Conservation (phyloP, 35 echinoderm and acorn worm species). For the Ptychodera flava region DNA sequence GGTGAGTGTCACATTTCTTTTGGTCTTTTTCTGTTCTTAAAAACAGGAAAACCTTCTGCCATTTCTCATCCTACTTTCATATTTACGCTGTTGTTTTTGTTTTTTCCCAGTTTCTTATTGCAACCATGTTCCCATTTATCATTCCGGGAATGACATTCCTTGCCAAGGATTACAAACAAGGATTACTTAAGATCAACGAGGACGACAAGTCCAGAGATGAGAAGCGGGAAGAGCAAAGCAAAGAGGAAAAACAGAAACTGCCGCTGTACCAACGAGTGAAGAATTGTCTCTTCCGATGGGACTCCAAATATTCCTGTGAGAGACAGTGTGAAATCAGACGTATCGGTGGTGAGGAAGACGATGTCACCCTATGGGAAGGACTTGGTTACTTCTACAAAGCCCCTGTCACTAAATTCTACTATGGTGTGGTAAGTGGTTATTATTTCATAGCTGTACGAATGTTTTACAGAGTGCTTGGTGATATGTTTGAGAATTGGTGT, state of each 20-base stretch:
- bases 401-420: neutral
- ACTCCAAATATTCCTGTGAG: neutral
- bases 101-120: neutral
- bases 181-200: neutral
- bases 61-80: too few species aligned
- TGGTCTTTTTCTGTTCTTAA: too few species aligned
- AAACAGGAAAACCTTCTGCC: too few species aligned
- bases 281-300: neutral
- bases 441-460: too few species aligned
- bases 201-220: neutral
- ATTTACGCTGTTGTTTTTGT: too few species aligned
- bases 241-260: neutral
- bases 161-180: neutral
- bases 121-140: neutral
- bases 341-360: neutral
- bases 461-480: too few species aligned
- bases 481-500: too few species aligned
- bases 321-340: neutral
- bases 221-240: neutral
- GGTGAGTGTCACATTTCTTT: too few species aligned
- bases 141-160: neutral
- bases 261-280: neutral
- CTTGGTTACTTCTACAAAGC: neutral
- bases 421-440: neutral
- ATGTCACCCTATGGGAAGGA: neutral